These are phyloP conservation scores for Dendrocincla fuliginosa DNA, from an alignment of 2,797 vertebrate species.

Conservation along the genomic window DNA sequence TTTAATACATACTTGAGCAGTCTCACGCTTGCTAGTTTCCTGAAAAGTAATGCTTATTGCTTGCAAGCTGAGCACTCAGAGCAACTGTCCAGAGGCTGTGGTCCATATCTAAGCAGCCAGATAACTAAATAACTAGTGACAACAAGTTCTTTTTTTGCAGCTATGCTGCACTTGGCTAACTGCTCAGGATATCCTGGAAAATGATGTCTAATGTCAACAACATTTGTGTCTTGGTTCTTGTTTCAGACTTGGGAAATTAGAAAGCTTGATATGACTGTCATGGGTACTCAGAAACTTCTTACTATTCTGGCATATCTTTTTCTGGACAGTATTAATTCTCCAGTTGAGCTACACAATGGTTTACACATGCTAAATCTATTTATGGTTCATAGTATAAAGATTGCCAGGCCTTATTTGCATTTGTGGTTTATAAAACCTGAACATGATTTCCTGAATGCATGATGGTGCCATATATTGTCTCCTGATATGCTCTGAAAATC, in stretches of 20 bases:
- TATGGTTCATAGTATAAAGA: not conserved
- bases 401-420: slow-evolving; percentile 32
- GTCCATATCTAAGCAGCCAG: not conserved
- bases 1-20: not conserved
- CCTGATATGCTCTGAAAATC: not conserved
- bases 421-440: slow-evolving; percentile 39
- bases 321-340: not conserved
- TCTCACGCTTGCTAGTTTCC: not conserved
- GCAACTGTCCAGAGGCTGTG: not conserved
- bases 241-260: not conserved
- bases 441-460: not conserved
- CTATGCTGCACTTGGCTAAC: not conserved
- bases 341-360: not conserved
- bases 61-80: not conserved
- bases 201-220: not conserved
- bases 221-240: not conserved
- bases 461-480: not conserved
- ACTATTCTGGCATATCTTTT: not conserved
- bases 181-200: not conserved
- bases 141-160: not conserved
- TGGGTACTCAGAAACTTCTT: not conserved
- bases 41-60: not conserved
- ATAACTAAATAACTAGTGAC: not conserved
- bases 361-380: slow-evolving; percentile 10
- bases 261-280: not conserved